These are phyloP conservation scores for Thamnaconus septentrionalis DNA, from an alignment of 2,113 vertebrate genomes.

Conservation along the genomic window DNA sequence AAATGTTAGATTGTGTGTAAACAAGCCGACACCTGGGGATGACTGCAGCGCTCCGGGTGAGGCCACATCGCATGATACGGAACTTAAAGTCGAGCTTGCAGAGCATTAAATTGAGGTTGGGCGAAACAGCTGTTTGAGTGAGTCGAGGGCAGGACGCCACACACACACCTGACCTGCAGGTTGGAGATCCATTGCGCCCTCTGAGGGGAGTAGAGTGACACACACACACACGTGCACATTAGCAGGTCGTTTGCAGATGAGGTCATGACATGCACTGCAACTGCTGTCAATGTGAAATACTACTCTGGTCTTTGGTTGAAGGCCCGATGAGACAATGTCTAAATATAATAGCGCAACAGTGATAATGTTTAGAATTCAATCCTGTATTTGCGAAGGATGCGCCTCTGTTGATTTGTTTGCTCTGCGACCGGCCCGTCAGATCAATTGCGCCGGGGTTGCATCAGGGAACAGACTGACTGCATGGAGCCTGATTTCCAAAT, in stretches of 20 bases:
- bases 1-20: neutral
- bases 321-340: constrained; percentile 6
- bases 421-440: constrained; percentile 2
- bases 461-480: constrained; percentile 49
- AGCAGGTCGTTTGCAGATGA: constrained; percentile 49
- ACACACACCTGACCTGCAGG: constrained; percentile 49
- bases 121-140: constrained; percentile 59
- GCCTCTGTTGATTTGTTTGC: constrained; percentile 41
- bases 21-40: constrained; percentile 41
- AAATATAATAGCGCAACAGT: constrained; percentile 8
- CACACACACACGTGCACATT: neutral
- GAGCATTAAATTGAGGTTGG: constrained; percentile 49
- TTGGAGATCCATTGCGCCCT: constrained; percentile 23
- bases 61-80: constrained; percentile 53
- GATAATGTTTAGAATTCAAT: neutral
- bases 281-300: constrained; percentile 31
- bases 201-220: constrained; percentile 36
- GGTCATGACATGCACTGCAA: constrained; percentile 48
- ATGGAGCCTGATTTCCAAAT: constrained; percentile 25
- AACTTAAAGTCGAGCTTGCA: constrained; percentile 34
- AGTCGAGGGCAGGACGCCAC: constrained; percentile 36
- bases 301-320: constrained; percentile 8
- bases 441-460: constrained; percentile 66
- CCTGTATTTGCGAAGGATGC: neutral
- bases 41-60: constrained; percentile 23